A percentile compares a stretch with the other conserved stretches of the same genome.
Conservation (phyloP, 1,140 invertebrate genomes). For the Drosophila rhopaloa region DNA sequence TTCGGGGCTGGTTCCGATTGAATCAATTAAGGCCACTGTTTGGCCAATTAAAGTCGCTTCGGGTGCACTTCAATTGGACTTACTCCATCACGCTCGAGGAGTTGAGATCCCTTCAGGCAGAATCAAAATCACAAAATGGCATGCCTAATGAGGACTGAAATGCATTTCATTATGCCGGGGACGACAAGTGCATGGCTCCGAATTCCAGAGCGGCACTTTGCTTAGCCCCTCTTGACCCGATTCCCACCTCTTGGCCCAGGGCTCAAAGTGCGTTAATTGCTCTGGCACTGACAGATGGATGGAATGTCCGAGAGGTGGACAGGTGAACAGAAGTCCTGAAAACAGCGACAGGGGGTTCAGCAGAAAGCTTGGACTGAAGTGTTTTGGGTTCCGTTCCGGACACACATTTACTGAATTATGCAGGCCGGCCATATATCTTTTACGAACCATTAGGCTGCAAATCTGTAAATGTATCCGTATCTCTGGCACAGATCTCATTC, state of each 20-base stretch:
- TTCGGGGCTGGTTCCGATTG: constrained; percentile 2
- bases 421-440: constrained; percentile 58
- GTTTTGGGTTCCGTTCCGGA: constrained; percentile 16
- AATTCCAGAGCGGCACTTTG: constrained; percentile 50
- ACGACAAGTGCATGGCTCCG: constrained; percentile 54
- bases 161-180: constrained; percentile 74
- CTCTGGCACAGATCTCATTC: constrained; percentile 38
- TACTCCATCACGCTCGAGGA: constrained; percentile 45
- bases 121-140: constrained; percentile 64
- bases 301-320: constrained; percentile 57
- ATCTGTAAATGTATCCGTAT: constrained; percentile 18
- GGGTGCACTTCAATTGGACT: constrained; percentile 3
- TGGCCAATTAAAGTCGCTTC: constrained; percentile 20
- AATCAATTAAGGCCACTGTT: constrained; percentile 24
- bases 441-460: constrained; percentile 64
- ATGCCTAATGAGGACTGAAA: constrained; percentile 77
- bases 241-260: constrained; percentile 41
- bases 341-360: background rate
- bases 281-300: constrained; percentile 37
- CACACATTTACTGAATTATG: constrained; percentile 61
- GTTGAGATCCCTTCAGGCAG: constrained; percentile 27
- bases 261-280: constrained; percentile 73
- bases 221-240: constrained; percentile 66
- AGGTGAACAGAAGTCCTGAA: constrained; percentile 19
- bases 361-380: constrained; percentile 6